These are phyloP conservation scores for Cinara cedri DNA, from an alignment of 2,888 invertebrate genomes.

Conservation along the genomic window DNA sequence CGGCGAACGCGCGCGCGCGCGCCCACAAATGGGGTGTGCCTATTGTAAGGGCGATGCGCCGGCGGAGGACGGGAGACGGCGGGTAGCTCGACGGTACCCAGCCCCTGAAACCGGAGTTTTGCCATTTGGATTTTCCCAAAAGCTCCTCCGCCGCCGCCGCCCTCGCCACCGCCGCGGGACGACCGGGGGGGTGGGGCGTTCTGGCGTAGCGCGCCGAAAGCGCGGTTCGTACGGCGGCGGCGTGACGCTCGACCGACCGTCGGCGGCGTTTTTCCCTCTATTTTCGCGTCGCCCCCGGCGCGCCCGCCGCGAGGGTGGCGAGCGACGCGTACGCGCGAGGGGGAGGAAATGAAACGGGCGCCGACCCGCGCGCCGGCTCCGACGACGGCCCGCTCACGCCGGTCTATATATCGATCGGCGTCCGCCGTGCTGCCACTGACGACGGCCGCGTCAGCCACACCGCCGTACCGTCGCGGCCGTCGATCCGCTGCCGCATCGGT, in stretches of 20 bases:
- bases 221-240: too few relatives aligned
- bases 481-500: neutral
- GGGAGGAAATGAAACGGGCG: neutral
- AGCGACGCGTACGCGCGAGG: neutral
- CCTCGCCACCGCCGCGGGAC: neutral
- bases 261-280: neutral
- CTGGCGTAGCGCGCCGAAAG: neutral
- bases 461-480: neutral
- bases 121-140: conserved; percentile 45
- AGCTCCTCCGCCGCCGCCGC: neutral
- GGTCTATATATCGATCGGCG: neutral
- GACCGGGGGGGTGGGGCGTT: neutral
- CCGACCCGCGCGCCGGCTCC: neutral
- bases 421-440: neutral
- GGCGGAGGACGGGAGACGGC: conserved; percentile 4
- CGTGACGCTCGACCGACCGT: neutral
- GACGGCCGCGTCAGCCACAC: neutral
- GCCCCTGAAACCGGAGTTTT: conserved; percentile 37
- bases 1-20: neutral
- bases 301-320: neutral
- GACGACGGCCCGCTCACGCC: neutral
- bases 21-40: conserved; percentile 17
- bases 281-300: too few relatives aligned
- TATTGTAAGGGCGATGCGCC: neutral
- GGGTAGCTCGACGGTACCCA: conserved; percentile 34